Percentiles rank a stretch among this genome's conserved stretches.
phyloP scores from a whole-genome alignment of 2,113 vertebrate species.

The Ophiodon elongatus region DNA sequence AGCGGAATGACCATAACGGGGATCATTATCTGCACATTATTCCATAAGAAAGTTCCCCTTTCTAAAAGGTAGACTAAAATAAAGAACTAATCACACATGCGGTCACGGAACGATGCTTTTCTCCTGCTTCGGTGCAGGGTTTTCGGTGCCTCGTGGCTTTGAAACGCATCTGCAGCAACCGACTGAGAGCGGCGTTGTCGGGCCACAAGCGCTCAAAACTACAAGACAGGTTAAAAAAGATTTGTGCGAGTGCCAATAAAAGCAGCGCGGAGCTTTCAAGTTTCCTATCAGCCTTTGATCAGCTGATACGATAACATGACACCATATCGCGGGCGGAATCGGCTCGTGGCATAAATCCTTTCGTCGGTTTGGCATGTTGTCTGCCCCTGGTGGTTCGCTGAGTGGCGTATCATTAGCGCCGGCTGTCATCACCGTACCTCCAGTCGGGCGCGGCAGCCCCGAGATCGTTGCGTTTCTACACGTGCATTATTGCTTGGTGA shows the following conservation, averaged over 20 bases:
- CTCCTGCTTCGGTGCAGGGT: background rate
- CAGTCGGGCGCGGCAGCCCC: constrained; percentile 36
- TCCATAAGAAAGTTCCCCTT: background rate
- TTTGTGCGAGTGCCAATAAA: constrained; percentile 40
- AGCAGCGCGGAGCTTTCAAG: constrained; percentile 52
- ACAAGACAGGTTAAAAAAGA: constrained; percentile 29
- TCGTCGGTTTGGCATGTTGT: constrained; percentile 59
- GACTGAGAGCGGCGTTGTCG: background rate
- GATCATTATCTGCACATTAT: constrained; percentile 33
- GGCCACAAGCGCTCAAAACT: constrained; percentile 7
- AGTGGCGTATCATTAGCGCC: constrained; percentile 70
- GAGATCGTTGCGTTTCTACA: constrained; percentile 35
- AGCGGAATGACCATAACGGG: constrained; percentile 33
- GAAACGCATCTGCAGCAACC: background rate
- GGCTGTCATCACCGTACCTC: constrained; percentile 63
- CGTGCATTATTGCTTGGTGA: background rate
- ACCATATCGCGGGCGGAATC: constrained; percentile 39
- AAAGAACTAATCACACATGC: constrained; percentile 1
- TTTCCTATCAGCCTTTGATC: constrained; percentile 64
- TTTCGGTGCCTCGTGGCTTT: background rate
- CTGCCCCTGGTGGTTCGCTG: constrained; percentile 67
- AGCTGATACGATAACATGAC: constrained; percentile 60
- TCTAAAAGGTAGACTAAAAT: background rate
- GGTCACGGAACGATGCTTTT: background rate
- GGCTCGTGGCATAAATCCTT: constrained; percentile 44